Percentiles rank a stretch among this genome's conserved stretches.
Evolutionary conservation across 2,797 vertebrate genomes (phyloP).

Genomic region (Peromyscus aztecus): DNA sequence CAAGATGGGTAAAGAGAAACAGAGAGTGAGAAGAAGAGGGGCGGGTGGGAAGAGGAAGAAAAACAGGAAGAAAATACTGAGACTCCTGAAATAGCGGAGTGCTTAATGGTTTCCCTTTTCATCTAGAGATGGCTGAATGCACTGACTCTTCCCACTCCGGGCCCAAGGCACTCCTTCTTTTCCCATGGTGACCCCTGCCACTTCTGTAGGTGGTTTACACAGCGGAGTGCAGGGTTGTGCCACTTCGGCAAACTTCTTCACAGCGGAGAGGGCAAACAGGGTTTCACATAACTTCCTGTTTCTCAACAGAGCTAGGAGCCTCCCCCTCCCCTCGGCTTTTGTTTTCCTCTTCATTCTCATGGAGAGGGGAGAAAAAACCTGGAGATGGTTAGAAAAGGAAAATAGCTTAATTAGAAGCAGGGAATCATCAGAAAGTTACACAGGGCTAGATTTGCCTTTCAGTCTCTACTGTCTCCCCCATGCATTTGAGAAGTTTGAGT

Average conservation of each 20-base stretch:
- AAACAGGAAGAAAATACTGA: neutral
- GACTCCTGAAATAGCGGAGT: neutral
- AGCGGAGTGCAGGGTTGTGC: constrained; percentile 49
- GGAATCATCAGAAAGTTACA: constrained; percentile 34
- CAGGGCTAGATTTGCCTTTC: neutral
- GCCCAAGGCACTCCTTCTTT: constrained; percentile 73
- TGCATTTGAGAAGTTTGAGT: constrained; percentile 15
- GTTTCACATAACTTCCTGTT: constrained; percentile 65
- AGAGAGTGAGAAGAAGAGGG: neutral
- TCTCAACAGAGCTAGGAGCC: neutral
- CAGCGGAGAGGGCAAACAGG: constrained; percentile 62
- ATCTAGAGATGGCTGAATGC: constrained; percentile 19
- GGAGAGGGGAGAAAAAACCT: constrained; percentile 7
- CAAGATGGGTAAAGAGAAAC: neutral
- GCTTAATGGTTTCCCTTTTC: neutral
- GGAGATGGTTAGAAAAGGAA: constrained; percentile 65
- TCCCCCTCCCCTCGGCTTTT: constrained; percentile 43
- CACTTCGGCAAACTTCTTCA: constrained; percentile 59
- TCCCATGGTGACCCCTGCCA: constrained; percentile 80
- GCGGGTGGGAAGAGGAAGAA: neutral
- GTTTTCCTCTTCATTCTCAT: constrained; percentile 60
- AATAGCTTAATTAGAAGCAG: constrained; percentile 76
- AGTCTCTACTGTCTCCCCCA: neutral
- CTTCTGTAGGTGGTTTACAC: constrained; percentile 72
- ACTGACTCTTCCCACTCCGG: constrained; percentile 63